Percentiles rank a stretch among this genome's conserved stretches.
phyloP scores from a whole-genome alignment of 1,140 invertebrate genomes.

The Pachyrhynchus sulphureomaculatus region DNA sequence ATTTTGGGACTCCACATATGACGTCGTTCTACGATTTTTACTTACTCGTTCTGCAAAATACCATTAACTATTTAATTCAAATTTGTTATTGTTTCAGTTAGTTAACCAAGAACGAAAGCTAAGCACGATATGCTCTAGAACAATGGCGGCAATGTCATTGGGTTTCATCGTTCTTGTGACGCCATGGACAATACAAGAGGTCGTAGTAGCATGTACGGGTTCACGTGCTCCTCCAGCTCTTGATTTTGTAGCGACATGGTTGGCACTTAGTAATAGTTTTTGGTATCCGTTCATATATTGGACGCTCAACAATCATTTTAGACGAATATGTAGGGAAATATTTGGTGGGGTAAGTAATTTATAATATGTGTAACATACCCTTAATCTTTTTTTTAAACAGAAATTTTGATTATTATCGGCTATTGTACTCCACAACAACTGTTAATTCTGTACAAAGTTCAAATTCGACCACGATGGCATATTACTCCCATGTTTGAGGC shows the following conservation, averaged over 20 bases:
- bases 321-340: constrained; percentile 73
- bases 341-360: constrained; percentile 65
- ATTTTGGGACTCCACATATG: too few relatives aligned
- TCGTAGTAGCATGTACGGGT: constrained; percentile 82
- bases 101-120: constrained; percentile 70
- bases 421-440: too few relatives aligned
- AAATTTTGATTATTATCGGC: not conserved
- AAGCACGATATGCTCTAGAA: constrained; percentile 75
- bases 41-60: too few relatives aligned
- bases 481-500: too few relatives aligned
- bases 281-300: constrained; percentile 89
- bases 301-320: constrained; percentile 81
- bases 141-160: constrained; percentile 85
- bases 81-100: too few relatives aligned
- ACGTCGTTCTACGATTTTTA: too few relatives aligned
- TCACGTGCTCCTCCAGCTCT: constrained; percentile 75
- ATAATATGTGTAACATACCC: not conserved
- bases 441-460: too few relatives aligned
- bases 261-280: constrained; percentile 82
- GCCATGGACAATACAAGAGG: constrained; percentile 85
- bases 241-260: constrained; percentile 81
- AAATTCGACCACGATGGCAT: too few relatives aligned
- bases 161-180: constrained; percentile 87
- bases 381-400: too few relatives aligned
- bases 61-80: too few relatives aligned